A percentile compares a stretch with the other conserved stretches of the same genome.
These are phyloP conservation scores for Drymodes brunneopygia DNA, from an alignment of 2,113 vertebrate species.

Conservation along the genomic window DNA sequence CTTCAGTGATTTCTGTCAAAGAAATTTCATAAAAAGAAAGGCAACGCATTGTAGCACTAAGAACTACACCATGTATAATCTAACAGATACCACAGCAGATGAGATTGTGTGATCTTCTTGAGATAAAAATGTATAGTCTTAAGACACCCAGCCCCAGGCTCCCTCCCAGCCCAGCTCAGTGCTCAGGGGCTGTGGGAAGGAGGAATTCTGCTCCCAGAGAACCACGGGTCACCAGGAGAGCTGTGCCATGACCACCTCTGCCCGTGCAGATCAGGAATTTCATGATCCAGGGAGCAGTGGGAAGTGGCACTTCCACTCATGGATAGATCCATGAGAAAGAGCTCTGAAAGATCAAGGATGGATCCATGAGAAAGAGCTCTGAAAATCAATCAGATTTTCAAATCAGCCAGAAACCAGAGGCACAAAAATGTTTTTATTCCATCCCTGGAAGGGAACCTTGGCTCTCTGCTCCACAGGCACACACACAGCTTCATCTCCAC, in stretches of 20 bases:
- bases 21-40: slow-evolving; percentile 18
- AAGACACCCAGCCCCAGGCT: background rate
- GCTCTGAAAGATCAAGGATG: too few relatives aligned
- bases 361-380: too few relatives aligned
- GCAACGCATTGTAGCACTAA: background rate
- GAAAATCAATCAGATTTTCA: too few relatives aligned
- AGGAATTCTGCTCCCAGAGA: background rate
- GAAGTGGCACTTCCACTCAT: background rate
- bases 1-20: background rate
- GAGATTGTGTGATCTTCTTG: background rate
- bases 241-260: background rate
- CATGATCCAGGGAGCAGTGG: background rate
- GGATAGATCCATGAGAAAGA: too few relatives aligned
- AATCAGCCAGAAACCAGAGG: background rate
- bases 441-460: background rate
- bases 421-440: background rate
- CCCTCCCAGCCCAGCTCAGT: background rate
- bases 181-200: background rate
- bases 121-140: slow-evolving; percentile 1
- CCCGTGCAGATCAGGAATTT: background rate
- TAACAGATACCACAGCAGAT: background rate
- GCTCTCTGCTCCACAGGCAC: background rate
- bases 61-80: background rate
- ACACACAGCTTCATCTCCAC: background rate
- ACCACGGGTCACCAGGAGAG: background rate